Evolutionary conservation across 2,888 invertebrate species (phyloP), one percentile per base, ranked within the genome.

Genomic region (Drosophila affinis): DNA sequence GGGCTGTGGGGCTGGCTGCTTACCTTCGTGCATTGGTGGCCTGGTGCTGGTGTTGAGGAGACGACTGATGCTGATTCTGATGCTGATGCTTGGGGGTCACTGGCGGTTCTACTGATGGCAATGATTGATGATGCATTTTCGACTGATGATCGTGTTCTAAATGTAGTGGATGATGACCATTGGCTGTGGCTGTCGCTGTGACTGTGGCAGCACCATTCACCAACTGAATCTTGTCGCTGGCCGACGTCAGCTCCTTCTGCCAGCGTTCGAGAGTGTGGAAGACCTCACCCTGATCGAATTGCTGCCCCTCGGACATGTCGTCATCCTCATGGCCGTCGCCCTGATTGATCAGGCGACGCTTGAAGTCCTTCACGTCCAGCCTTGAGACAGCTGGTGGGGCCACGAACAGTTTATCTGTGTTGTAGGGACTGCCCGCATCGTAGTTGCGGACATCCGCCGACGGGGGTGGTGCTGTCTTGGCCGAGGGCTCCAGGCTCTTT

Each of bases 1-100:
- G 12, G 29, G 18, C 21, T 21, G 21, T 21, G 21, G 21, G 21
- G 55, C 45, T n/a, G 14, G 62, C 3, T 55, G 82, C 90, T 90
- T 90, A 91, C 90, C 90, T 90, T 73, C 88, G 88, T 56, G 91
- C 83, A 78, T 85, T 87, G 60, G 81, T 88, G 71, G 89, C 78
- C 72, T 87, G 87, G 46, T 83, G 81, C 27, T 70, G 65, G 10
- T 73, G 57, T 46, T 61, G 55, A 56, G 59, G 61, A 4, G 54
- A 27, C 59, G 58, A 51, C 59, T 14, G 57, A 48, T 64, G 58
- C 44, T 73, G 74, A 49, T 75, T 69, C 67, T 14, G 57, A 48
- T 64, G 54, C 44, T 72, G 74, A 49, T 76, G 69, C 67, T 76
- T 71, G 64, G 62, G 48, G 39, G 7, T 39, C 39, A 14, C 39